Base-by-base conservation (phyloP, 2,888 invertebrate genomes). In the Chelonus formosanus region DNA sequence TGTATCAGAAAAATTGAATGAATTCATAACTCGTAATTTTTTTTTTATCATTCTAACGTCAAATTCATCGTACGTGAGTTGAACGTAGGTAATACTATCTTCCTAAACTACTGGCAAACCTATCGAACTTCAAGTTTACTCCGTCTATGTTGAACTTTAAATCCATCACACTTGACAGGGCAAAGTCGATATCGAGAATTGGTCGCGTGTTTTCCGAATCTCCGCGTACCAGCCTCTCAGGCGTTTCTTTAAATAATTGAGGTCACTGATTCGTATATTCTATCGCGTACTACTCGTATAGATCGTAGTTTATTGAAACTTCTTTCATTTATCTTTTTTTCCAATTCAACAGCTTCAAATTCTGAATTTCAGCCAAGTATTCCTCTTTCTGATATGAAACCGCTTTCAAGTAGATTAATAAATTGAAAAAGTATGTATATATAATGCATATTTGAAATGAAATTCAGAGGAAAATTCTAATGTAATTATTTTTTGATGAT, bases 131-230 rank as follows among this genome's bases (percentile, higher is more conserved):
- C 32, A 32, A 53, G 54, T 32, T 36, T 54, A 60, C 50, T 61
- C 56, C 40, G 50, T 43, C 35, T 56, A 50, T 48, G 34, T 56
- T 52, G 40, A 56, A 56, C 56, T 61, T 60, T 54, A 57, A 65
- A 65, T 65, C 47, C 55, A 59, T 66, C 66, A 66, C 55, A 56
- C 55, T 65, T 43, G 61, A 65, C 55, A 50, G 50, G 34, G 50
- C 31, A 55, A 5, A 61, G 60, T 65, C 65, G 61, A 65, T 65
- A 65, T 61, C 44, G 61, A 50, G 44, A 65, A 61, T 65, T 44
- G 20, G 55, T 52, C 32, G 58, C 66, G 56, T 10, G 35, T 61
- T 7, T 64, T 35, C 44, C 32, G 20, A 8, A 48, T 10, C n/a
- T 36, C 20, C 45, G 55, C 40, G 48, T 45, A 40, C 36, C 35